Conservation (phyloP, 2,797 vertebrate species). For the Muscicapa comitata region DNA sequence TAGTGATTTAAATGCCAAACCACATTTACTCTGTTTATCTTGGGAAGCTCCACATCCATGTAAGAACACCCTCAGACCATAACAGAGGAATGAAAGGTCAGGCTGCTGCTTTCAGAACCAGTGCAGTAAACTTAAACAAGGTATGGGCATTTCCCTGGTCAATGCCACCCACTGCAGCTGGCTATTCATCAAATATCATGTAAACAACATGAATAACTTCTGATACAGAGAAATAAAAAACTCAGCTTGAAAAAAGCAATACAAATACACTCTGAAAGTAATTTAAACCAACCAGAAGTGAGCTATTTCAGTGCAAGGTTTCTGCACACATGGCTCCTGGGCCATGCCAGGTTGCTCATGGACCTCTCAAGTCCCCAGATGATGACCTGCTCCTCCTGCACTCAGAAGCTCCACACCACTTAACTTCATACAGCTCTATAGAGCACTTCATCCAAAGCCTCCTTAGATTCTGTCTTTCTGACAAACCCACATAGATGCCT, state of each 20-base stretch:
- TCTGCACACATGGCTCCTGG: background rate
- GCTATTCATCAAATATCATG: background rate
- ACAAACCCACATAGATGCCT: background rate
- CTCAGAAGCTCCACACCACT: background rate
- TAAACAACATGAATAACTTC: background rate
- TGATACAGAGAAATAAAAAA: background rate
- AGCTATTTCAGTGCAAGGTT: background rate
- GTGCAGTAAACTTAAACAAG: conserved; percentile 10
- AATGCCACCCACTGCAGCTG: background rate
- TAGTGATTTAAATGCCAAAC: conserved; percentile 67
- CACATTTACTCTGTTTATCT: conserved; percentile 60
- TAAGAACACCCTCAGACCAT: conserved; percentile 56
- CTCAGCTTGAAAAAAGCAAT: background rate
- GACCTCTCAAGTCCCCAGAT: background rate
- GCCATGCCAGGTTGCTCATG: fast-evolving
- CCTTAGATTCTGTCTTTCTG: background rate
- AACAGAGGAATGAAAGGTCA: conserved; percentile 70
- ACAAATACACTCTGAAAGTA: background rate
- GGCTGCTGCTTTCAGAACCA: conserved; percentile 47
- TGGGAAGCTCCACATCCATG: conserved; percentile 58
- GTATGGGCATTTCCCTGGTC: background rate
- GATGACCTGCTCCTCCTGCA: background rate
- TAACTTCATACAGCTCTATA: background rate
- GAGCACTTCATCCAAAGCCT: background rate
- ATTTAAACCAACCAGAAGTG: background rate